Evolutionary conservation across 2,797 vertebrate species (phyloP), one percentile per base, ranked within the genome.

Genomic region (Chelmon rostratus): DNA sequence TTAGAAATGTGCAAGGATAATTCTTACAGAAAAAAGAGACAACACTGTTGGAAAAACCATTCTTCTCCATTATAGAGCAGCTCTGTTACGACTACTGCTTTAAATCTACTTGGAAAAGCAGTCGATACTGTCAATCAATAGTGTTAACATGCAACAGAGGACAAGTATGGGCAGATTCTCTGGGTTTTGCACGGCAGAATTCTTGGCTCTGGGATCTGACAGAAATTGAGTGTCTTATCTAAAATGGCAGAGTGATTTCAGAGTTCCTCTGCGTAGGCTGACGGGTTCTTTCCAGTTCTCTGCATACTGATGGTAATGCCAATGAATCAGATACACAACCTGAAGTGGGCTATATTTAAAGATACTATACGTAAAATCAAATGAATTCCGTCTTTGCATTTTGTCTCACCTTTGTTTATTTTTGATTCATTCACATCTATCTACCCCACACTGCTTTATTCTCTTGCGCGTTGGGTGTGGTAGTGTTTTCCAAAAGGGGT

Each of bases 191-290:
- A 50, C 63, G 8, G 65, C 63, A 81, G 63, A 83, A 78, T 76
- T 90, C 81, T 91, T 92, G 88, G 87, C 86, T 84, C 70, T 49
- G 19, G 53, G 73, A 89, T 89, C 79, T 90, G 73, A 91, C 68
- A 89, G 68, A 90, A 92, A 91, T 88, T 46, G 62, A 86, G 81
- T 87, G 84, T 88, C 88, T 93, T 94, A 92, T 94, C 91, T 91
- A 75, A 88, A 92, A 91, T 85, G 83, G 80, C 85, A 90, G 88
- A 73, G 74, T 57, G 81, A 92, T 89, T 88, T 92, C 64, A 91
- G 76, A 90, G 91, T 91, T 90, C 85, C 79, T 52, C 73, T 85
- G 81, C 38, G 21, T 73, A 78, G 77, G 88, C 82, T 86, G 72
- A 72, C 77, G 61, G 89, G 37, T 66, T 74, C 25, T 37, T 90